Conservation (phyloP, 2,888 invertebrate species). For the Caenorhabditis parvicauda region DNA sequence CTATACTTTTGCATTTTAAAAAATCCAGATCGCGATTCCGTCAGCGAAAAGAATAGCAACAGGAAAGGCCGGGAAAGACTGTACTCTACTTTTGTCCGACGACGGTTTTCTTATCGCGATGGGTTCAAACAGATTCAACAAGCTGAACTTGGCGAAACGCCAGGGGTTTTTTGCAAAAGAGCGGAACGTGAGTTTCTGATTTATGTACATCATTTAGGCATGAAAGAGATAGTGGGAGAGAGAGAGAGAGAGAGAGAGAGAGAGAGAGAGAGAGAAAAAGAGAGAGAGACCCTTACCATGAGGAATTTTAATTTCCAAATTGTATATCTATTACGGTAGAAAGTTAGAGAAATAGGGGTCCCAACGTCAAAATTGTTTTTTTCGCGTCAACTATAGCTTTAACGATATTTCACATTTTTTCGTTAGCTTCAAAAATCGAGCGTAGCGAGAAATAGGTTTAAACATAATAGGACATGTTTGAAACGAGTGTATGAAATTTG, state of each 20-base stretch:
- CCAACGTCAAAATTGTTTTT: no score
- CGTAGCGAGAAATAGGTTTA: no score
- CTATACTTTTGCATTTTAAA: neutral
- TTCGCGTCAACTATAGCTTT: no score
- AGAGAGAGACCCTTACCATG: no score
- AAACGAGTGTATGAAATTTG: no score
- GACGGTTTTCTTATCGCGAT: constrained; percentile 68
- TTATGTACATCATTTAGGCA: neutral
- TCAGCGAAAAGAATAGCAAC: constrained; percentile 33
- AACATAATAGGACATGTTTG: no score
- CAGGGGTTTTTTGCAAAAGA: constrained; percentile 67
- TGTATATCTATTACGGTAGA: no score
- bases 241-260: neutral
- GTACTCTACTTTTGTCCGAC: constrained; percentile 30
- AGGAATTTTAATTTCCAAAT: no score
- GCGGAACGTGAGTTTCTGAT: constrained; percentile 19
- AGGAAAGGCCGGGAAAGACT: constrained; percentile 36
- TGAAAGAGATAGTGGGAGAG: constrained; percentile 5
- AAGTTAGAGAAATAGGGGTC: neutral
- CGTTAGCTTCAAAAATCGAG: no score
- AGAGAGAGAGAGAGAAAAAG: neutral
- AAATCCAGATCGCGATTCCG: constrained; percentile 41
- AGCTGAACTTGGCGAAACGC: constrained; percentile 70
- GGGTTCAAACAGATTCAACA: constrained; percentile 71
- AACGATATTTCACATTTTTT: no score